Evolutionary conservation across 2,113 vertebrate species (phyloP), one percentile per base, ranked within the genome.

Genomic region (Forbesichthys papilliferus): DNA sequence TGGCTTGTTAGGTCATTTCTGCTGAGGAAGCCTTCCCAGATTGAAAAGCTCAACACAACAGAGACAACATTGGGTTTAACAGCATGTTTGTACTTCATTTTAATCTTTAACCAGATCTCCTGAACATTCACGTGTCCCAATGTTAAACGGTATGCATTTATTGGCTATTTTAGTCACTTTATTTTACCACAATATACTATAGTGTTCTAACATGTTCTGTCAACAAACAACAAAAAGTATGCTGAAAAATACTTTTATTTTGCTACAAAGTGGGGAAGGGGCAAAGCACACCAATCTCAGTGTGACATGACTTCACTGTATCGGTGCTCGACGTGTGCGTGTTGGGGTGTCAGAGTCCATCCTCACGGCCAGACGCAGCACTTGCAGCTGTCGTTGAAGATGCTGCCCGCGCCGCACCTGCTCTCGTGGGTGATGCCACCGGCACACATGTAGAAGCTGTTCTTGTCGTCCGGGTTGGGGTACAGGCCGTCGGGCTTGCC

Each of bases 401-500:
- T 13, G 0, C 91, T 73, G 61, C 92, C 92, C 3, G 0, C 0
- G 13, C 77, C 87, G 6, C 92, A 93, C 0, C 1, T 0, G 0
- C 9, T 70, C 13, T 64, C 0, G 16, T 80, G 66, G 9, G 90
- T 91, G 34, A 60, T 47, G 47, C 90, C 90, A n/a, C 49, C 72
- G 5, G 77, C 48, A 9, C 93, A 93, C 33, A 66, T 62, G 67
- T 92, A 93, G 81, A 89, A 93, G 48, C 52, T 71, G 14, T 0
- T 14, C 14, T 1, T 63, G 61, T 92, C 77, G 0, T 89, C 84
- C 20, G 78, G 71, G 61, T 94, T 11, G 64, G 75, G 0, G 33
- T 93, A 91, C 1, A 92, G 16, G 5, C 92, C 92, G 18, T 94
- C 91, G 8, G 86, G 78, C 71, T 89, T 93, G 9, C 86, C 88